phyloP scores from a whole-genome alignment of 1,140 invertebrate genomes.

The Scaptomyza montana region DNA sequence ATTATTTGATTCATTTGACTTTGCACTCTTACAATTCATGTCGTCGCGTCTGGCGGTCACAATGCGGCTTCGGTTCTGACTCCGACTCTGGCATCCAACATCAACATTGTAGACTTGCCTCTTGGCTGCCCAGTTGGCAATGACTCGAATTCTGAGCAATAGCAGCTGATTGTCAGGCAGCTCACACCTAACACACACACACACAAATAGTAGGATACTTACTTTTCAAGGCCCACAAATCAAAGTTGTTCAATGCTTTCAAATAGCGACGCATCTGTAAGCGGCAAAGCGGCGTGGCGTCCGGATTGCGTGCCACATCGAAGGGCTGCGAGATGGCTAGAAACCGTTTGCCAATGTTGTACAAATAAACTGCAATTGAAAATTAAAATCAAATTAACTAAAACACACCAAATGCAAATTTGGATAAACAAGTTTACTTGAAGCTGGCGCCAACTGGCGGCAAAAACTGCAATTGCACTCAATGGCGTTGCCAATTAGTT shows the following conservation, averaged over 20 bases:
- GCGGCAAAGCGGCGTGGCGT: constrained; percentile 67
- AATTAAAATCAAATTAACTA: background rate
- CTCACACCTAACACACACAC: background rate
- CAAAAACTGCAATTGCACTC: constrained; percentile 1
- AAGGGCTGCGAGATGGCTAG: constrained; percentile 72
- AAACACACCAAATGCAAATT: background rate
- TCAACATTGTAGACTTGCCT: constrained; percentile 22
- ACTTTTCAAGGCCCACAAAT: constrained; percentile 83
- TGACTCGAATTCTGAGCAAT: constrained; percentile 63
- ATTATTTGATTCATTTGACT: constrained; percentile 71
- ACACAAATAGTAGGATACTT: constrained; percentile 47
- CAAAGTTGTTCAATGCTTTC: constrained; percentile 74
- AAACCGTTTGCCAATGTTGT: constrained; percentile 71
- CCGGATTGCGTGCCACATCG: constrained; percentile 67
- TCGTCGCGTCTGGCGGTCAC: constrained; percentile 72
- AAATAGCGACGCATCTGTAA: constrained; percentile 68
- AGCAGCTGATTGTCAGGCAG: constrained; percentile 11
- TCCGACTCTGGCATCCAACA: constrained; percentile 4
- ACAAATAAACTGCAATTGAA: constrained; percentile 65
- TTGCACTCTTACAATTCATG: constrained; percentile 76
- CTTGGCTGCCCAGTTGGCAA: constrained; percentile 62
- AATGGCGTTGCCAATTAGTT: constrained; percentile 3
- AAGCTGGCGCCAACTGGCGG: constrained; percentile 17
- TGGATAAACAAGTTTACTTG: background rate
- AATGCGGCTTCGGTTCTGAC: constrained; percentile 16